phyloP scores from a whole-genome alignment of 92 coral and sea anemone genomes.

The Bergia sp. region DNA sequence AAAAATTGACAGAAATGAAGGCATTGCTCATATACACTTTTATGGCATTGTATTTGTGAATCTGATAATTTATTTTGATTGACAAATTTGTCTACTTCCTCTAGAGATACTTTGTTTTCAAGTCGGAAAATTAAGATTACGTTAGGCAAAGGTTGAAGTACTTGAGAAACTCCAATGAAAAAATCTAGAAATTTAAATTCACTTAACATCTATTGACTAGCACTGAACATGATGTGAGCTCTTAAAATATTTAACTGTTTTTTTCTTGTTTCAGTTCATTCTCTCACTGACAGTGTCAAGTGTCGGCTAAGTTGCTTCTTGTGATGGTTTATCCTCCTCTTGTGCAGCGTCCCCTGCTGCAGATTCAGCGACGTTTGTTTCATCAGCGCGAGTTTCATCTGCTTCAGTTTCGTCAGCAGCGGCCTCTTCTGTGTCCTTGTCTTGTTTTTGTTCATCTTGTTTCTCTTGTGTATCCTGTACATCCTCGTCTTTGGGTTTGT shows the following conservation, averaged over 20 bases:
- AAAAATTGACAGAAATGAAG: no score
- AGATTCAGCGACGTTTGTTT: background rate
- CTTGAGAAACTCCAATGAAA: background rate
- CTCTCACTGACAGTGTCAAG: no score
- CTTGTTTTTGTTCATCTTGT: constrained; percentile 42
- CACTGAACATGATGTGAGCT: background rate
- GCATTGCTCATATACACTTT: no score
- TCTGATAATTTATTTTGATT: no score
- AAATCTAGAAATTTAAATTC: background rate
- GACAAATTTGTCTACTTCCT: no score
- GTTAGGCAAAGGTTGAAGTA: background rate
- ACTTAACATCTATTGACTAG: background rate
- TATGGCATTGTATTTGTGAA: no score
- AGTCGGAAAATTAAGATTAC: no score
- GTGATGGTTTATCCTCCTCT: background rate
- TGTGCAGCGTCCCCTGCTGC: background rate
- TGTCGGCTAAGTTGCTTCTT: constrained; percentile 34
- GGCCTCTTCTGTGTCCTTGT: constrained; percentile 12
- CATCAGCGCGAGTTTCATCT: constrained; percentile 27
- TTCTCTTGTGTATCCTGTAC: constrained; percentile 40
- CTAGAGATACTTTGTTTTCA: no score
- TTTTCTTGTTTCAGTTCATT: background rate
- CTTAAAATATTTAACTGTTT: background rate
- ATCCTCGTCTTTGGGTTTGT: constrained; percentile 37
- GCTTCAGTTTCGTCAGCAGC: constrained; percentile 3